Conservation (phyloP, 2,888 invertebrate species). For the Gryllus longicercus region DNA sequence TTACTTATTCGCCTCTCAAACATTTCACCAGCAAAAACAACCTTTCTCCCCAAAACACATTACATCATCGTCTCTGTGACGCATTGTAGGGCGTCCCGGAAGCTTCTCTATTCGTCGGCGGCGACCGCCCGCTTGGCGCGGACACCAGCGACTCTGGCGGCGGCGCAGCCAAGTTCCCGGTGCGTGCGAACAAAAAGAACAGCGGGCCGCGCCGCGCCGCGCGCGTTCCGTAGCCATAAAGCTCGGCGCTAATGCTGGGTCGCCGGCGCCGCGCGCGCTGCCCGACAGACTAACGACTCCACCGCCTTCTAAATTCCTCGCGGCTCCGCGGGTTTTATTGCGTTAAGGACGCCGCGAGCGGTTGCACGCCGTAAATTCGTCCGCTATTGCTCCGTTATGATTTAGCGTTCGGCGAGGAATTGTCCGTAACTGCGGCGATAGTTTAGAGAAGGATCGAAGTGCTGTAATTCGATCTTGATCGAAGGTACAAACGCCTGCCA, state of each 20-base stretch:
- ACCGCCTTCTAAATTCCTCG: conserved; percentile 17
- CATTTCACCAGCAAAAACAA: too few species aligned
- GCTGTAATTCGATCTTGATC: neutral
- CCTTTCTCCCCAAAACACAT: too few species aligned
- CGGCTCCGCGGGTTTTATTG: neutral
- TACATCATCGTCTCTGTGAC: too few species aligned
- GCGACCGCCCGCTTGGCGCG: too few species aligned
- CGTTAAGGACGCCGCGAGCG: conserved; percentile 5
- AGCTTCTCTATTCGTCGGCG: too few species aligned
- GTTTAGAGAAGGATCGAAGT: conserved; percentile 9
- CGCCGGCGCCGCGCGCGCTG: neutral
- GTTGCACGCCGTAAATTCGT: conserved; percentile 17
- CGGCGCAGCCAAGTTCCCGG: neutral
- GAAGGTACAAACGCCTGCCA: neutral
- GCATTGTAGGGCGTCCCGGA: too few species aligned
- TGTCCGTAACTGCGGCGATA: conserved; percentile 3
- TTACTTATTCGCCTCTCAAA: too few species aligned
- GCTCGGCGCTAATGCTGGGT: neutral
- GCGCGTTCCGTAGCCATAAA: neutral
- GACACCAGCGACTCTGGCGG: too few species aligned
- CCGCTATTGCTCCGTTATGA: neutral
- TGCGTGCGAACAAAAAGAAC: neutral
- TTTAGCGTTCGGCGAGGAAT: neutral
- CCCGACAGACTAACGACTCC: conserved; percentile 8
- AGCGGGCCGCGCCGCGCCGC: neutral